A percentile compares a stretch with the other conserved stretches of the same genome.
These are phyloP conservation scores for Nasonia vitripennis DNA, from an alignment of 1,140 invertebrate genomes.

Conservation along the genomic window DNA sequence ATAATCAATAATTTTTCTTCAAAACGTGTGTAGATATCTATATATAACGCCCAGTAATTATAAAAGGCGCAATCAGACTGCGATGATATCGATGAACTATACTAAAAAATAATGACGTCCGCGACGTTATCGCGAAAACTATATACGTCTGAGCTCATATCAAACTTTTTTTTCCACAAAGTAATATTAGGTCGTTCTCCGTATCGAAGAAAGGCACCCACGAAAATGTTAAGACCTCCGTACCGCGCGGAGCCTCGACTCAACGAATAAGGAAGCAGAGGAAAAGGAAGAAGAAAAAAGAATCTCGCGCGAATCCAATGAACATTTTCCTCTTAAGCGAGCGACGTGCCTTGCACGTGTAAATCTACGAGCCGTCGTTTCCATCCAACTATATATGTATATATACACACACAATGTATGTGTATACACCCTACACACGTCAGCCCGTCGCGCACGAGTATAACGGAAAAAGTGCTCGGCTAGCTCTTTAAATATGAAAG, in stretches of 20 bases:
- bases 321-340: background rate
- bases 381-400: background rate
- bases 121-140: too few relatives aligned
- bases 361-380: background rate
- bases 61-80: too few relatives aligned
- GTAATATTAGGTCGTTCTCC: background rate
- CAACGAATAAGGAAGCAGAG: background rate
- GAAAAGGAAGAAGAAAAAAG: background rate
- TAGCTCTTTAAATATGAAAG: conserved; percentile 37
- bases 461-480: background rate
- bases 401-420: too few relatives aligned
- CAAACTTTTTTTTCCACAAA: background rate
- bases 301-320: background rate
- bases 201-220: background rate
- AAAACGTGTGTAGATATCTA: too few relatives aligned
- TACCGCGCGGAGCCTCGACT: background rate
- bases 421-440: background rate
- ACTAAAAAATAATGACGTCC: too few relatives aligned
- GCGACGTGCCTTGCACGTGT: background rate
- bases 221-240: background rate
- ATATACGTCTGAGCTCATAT: too few relatives aligned
- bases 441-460: background rate
- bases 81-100: too few relatives aligned
- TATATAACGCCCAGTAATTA: too few relatives aligned
- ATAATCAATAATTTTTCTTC: too few relatives aligned